Base-by-base conservation (phyloP, 1,140 invertebrate species). In the Medauroidea extradentata region DNA sequence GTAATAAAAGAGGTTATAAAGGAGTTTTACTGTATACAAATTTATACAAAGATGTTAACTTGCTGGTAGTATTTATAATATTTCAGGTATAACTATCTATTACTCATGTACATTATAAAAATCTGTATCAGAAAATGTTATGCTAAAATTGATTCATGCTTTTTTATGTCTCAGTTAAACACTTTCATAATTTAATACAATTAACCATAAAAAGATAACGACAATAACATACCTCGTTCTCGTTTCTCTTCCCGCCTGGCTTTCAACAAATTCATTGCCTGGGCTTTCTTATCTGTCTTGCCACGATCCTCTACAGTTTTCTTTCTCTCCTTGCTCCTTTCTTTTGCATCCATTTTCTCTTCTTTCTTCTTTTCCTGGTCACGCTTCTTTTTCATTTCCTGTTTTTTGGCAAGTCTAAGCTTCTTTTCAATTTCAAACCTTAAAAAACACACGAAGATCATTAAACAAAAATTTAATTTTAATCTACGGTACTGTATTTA, bases 361-460 rank as follows among this genome's bases (percentile, higher is more conserved):
- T 85, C 83, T 48, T 83, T 81, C 57, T 82, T 82, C 4, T 71
- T 78, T 62, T 82, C 81, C 68, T 67, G 71, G 56, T 75, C 75
- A 29, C 48, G 63, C 71, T 63, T 75, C 63, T 75, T 78, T 51
- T 74, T 85, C 63, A 88, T 76, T 73, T 92, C 90, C 39, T 88
- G 85, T 60, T 93, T 92, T 54, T 89, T 90, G 0, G 90, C 92
- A 65, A 93, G 79, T 48, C 91, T 82, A 7, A 99, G 73, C 72
- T 98, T 98, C 60, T 95, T 89, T 69, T 98, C 93, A 56, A 98
- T 98, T 74, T 98, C 95, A 86, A 96, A 98, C 70, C 94, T 89
- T 63, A 41, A 71, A 69, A 53, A 64, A 29, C 48, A 61, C 44
- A 39, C 34, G 19, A n/a, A 3, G 23, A 54, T 29, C 13, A 21